Percentiles rank a stretch among this genome's conserved stretches.
These are phyloP conservation scores for Okapia johnstoni DNA, from an alignment of 2,113 vertebrate genomes.

Conservation along the genomic window DNA sequence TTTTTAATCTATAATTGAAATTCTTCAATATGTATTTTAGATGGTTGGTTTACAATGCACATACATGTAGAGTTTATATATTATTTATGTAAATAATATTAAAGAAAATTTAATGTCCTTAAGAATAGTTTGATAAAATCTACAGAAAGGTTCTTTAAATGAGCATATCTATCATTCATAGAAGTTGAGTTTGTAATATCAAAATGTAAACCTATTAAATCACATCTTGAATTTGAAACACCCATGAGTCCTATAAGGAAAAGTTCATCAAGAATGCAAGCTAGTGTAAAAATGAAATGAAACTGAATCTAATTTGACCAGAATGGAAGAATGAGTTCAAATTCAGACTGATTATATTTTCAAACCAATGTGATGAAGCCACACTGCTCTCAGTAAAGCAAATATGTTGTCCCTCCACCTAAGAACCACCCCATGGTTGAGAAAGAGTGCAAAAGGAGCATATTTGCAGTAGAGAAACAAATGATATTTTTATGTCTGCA, in stretches of 20 bases:
- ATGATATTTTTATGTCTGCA: neutral
- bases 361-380: neutral
- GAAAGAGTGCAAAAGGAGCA: neutral
- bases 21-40: neutral
- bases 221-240: neutral
- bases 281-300: neutral
- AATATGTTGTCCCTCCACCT: neutral
- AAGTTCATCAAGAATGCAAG: neutral
- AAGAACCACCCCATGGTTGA: neutral
- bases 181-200: neutral
- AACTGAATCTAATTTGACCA: neutral
- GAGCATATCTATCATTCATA: neutral
- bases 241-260: neutral
- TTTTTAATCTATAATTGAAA: neutral
- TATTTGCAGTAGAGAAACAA: neutral
- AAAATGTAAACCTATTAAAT: neutral
- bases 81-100: neutral
- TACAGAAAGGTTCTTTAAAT: neutral
- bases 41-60: neutral
- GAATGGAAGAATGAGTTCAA: neutral
- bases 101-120: neutral
- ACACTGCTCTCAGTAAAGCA: neutral
- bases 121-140: neutral
- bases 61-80: neutral
- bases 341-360: neutral